Conservation (phyloP, 35 echinoderm and acorn worm species). For the Patiria miniata region DNA sequence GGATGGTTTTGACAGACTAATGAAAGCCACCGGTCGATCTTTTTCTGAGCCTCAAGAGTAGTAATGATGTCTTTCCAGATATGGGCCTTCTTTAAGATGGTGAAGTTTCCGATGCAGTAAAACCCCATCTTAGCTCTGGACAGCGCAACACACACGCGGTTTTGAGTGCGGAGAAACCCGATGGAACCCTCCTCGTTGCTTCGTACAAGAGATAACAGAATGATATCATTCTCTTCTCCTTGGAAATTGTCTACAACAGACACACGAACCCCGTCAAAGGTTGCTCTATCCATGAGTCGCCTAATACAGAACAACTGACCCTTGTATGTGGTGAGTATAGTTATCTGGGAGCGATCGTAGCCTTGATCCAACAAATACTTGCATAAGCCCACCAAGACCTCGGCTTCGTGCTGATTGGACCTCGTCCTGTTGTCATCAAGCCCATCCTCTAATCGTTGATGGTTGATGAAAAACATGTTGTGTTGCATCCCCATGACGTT, state of each 20-base stretch:
- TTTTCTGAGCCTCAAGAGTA: background rate
- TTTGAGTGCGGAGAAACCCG: conserved; percentile 78
- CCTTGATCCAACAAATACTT: conserved; percentile 85
- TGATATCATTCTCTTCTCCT: conserved; percentile 99
- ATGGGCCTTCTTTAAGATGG: conserved; percentile 38
- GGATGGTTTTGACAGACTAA: conserved; percentile 80
- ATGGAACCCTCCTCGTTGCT: conserved; percentile 79
- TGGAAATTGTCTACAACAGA: conserved; percentile 86
- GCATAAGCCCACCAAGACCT: conserved; percentile 67
- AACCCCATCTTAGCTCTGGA: conserved; percentile 82
- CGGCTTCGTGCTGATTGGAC: conserved; percentile 79
- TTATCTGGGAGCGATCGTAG: conserved; percentile 68
- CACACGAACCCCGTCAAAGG: conserved; percentile 70
- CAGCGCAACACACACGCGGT: conserved; percentile 88
- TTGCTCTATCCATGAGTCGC: conserved; percentile 47
- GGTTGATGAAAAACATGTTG: conserved; percentile 49
- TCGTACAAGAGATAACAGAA: conserved; percentile 86
- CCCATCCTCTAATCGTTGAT: conserved; percentile 59
- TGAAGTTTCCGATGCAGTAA: conserved; percentile 85
- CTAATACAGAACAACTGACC: conserved; percentile 81
- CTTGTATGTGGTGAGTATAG: conserved; percentile 86
- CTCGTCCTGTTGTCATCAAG: conserved; percentile 65
- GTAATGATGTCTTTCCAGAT: conserved; percentile 70
- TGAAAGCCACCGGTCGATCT: conserved; percentile 37
- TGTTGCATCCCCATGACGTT: background rate